phyloP scores from a whole-genome alignment of 2,797 vertebrate genomes.

The Molossus molossus region DNA sequence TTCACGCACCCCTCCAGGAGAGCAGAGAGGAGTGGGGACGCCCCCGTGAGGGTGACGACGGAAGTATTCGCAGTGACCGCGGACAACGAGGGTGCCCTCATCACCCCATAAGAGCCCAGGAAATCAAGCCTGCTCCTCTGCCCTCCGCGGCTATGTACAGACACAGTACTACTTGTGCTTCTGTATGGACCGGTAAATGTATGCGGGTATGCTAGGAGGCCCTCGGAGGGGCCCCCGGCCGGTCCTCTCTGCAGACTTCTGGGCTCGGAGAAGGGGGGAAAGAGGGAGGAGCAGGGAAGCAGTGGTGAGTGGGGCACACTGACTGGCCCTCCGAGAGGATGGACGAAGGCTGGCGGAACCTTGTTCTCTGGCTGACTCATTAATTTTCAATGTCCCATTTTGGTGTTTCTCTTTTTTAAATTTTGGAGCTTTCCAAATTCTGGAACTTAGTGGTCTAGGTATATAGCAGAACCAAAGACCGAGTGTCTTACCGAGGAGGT shows the following conservation, averaged over 20 bases:
- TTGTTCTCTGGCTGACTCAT: neutral
- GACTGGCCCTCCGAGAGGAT: neutral
- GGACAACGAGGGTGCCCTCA: accelerated
- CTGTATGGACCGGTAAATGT: neutral
- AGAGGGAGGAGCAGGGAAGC: neutral
- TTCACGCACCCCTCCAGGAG: too few relatives aligned
- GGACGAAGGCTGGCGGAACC: neutral
- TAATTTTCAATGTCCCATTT: neutral
- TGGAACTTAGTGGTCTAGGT: neutral
- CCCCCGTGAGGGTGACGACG: accelerated
- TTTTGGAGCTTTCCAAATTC: neutral
- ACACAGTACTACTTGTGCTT: neutral
- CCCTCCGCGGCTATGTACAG: accelerated
- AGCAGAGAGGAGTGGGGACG: too few relatives aligned
- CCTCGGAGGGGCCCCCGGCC: neutral
- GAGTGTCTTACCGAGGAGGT: constrained; percentile 88
- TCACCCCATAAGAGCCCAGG: neutral
- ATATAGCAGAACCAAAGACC: neutral
- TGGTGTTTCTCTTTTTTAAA: constrained; percentile 8
- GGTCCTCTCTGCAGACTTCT: neutral
- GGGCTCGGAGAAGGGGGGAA: neutral
- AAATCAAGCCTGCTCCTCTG: neutral
- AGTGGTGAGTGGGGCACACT: accelerated
- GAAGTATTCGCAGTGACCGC: accelerated
- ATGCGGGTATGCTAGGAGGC: neutral